These are phyloP conservation scores for Apodemus agrarius DNA, from an alignment of 2,797 vertebrate species.

Conservation along the genomic window DNA sequence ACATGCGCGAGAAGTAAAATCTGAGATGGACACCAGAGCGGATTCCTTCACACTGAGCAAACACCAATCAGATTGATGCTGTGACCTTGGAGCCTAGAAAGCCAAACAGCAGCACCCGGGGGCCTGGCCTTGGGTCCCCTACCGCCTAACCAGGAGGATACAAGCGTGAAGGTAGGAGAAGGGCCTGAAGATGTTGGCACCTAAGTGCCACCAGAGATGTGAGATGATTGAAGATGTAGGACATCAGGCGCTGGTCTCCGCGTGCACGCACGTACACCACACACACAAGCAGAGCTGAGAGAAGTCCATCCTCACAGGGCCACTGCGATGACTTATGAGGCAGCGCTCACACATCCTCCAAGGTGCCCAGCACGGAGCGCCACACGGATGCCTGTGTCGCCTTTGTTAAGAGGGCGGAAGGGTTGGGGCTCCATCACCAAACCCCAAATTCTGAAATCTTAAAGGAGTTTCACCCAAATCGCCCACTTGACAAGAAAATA, in stretches of 20 bases:
- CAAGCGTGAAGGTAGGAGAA: too few relatives aligned
- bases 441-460: neutral
- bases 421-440: rapidly evolving
- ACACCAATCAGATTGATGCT: neutral
- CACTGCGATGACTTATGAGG: neutral
- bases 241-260: neutral
- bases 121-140: rapidly evolving
- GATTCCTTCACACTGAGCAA: neutral
- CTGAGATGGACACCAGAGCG: neutral
- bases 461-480: neutral
- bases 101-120: neutral
- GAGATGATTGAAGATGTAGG: neutral
- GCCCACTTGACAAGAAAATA: neutral
- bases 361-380: rapidly evolving
- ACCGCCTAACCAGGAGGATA: neutral
- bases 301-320: neutral
- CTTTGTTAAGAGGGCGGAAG: neutral
- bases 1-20: neutral
- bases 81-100: neutral
- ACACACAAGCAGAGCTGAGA: neutral
- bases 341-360: neutral
- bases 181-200: neutral
- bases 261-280: neutral
- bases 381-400: neutral
- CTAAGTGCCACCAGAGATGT: neutral